These are phyloP conservation scores for Umimayanthus chanpuru DNA, from an alignment of 92 coral and sea anemone species.

Conservation along the genomic window DNA sequence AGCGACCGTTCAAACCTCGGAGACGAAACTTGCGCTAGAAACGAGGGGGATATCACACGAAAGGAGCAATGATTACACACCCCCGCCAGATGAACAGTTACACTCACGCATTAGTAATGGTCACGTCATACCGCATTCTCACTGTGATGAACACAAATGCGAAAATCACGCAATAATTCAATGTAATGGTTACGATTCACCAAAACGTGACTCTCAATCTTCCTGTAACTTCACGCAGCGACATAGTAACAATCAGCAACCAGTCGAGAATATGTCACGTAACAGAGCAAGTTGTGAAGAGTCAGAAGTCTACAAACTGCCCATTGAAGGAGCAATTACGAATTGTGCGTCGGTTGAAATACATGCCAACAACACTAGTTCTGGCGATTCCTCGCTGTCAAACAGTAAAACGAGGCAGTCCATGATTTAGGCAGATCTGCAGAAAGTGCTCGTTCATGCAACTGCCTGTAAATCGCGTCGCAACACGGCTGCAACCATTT, in stretches of 20 bases:
- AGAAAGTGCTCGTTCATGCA: not conserved
- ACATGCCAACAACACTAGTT: not conserved
- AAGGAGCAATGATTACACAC: not conserved
- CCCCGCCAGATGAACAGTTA: constrained; percentile 2
- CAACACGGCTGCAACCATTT: not conserved
- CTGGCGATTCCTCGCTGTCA: constrained; percentile 3
- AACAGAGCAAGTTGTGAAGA: not conserved
- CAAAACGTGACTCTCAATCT: not conserved
- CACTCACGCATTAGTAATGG: not conserved
- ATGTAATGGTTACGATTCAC: not conserved
- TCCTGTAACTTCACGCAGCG: not conserved
- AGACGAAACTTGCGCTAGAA: constrained; percentile 19
- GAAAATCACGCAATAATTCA: not conserved
- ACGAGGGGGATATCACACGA: constrained; percentile 11
- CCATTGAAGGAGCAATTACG: not conserved
- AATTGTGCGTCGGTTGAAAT: not conserved
- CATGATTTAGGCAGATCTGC: not conserved
- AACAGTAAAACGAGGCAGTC: not conserved
- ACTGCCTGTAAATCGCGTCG: not conserved
- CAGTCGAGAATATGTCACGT: not conserved
- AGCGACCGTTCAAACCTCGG: not conserved
- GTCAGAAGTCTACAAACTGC: not conserved
- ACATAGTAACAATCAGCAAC: not conserved
- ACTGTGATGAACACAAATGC: not conserved
- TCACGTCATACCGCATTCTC: not conserved